Evolutionary conservation across 1,140 invertebrate genomes (phyloP), one percentile per base, ranked within the genome.

Genomic region (Drosophila ohnishii): DNA sequence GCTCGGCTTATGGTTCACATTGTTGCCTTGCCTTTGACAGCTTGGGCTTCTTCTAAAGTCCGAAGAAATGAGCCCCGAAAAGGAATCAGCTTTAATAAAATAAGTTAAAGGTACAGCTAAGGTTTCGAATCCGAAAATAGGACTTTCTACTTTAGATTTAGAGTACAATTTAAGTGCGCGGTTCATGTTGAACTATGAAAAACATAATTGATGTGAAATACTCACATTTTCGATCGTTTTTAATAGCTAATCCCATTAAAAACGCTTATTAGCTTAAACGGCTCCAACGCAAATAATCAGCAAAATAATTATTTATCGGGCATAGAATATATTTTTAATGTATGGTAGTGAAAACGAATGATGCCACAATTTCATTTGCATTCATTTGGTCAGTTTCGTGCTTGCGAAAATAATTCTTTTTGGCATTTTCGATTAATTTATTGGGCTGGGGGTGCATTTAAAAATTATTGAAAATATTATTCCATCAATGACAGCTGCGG

Each of bases 381-480:
- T 57, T 72, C 55, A 58, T 61, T 47, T 35, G 45, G 44, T 63
- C 47, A 55, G 60, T 2, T 34, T 13, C 5, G 32, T 39, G 58
- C 42, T 28, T 14, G 19, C n/a, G 16, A 50, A 34, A 14, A 61
- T 25, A 55, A 55, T 22, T 55, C 51, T 66, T 62, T 63, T 51
- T 53, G 37, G 65, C 32, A 19, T 56, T 48, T 45, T 53, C 74
- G 57, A 77, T 77, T 77, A 70, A 77, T 63, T 75, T 75, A 74
- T 81, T 63, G 42, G 57, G n/a, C 59, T 35, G 51, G 40, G 39
- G 57, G 40, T 60, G 55, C 65, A 82, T 75, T 87, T 71, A 47
- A 45, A 78, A 82, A 82, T 82, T 85, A 87, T 87, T 82, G 79
- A 82, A 82, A 86, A 86, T 83, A 87, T 83, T 86, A 86, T 86